These are phyloP conservation scores for Solea senegalensis DNA, from an alignment of 2,113 vertebrate genomes.

Conservation along the genomic window DNA sequence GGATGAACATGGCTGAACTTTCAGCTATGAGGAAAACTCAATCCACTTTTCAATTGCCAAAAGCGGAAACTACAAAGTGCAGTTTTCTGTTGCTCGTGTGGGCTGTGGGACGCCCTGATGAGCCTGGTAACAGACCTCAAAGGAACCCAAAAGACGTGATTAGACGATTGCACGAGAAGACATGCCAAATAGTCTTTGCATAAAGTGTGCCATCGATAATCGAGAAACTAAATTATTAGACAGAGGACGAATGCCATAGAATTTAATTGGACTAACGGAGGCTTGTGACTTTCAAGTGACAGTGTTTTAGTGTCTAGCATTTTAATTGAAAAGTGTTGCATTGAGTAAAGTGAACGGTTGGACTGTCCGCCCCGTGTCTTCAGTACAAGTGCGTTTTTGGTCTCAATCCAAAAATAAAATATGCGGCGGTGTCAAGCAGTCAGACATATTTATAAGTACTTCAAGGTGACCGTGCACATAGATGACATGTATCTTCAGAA, in stretches of 20 bases:
- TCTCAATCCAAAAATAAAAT: conserved; percentile 31
- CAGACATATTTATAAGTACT: conserved; percentile 22
- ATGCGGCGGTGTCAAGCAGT: not conserved
- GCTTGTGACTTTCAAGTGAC: conserved; percentile 50
- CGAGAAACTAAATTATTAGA: conserved; percentile 35
- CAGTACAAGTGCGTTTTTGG: conserved; percentile 23
- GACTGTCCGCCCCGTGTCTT: not conserved
- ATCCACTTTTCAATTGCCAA: too few relatives aligned
- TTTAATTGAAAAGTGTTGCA: conserved; percentile 40
- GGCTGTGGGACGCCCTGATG: not conserved
- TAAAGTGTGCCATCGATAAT: conserved; percentile 33
- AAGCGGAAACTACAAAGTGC: not conserved
- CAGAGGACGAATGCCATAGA: conserved; percentile 37
- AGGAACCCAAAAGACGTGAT: conserved; percentile 8
- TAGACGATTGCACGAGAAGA: conserved; percentile 13
- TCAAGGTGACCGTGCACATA: conserved; percentile 1
- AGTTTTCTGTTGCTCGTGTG: not conserved
- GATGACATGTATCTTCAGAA: conserved; percentile 9
- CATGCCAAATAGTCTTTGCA: conserved; percentile 21
- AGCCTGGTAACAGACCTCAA: conserved; percentile 1
- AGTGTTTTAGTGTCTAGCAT: conserved; percentile 24
- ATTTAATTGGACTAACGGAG: conserved; percentile 34
- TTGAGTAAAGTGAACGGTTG: conserved; percentile 27
- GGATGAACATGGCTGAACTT: too few relatives aligned
- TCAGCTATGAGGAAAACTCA: too few relatives aligned